Evolutionary conservation across 2,113 vertebrate genomes (phyloP), one percentile per base, ranked within the genome.

Genomic region (Colaptes auratus): DNA sequence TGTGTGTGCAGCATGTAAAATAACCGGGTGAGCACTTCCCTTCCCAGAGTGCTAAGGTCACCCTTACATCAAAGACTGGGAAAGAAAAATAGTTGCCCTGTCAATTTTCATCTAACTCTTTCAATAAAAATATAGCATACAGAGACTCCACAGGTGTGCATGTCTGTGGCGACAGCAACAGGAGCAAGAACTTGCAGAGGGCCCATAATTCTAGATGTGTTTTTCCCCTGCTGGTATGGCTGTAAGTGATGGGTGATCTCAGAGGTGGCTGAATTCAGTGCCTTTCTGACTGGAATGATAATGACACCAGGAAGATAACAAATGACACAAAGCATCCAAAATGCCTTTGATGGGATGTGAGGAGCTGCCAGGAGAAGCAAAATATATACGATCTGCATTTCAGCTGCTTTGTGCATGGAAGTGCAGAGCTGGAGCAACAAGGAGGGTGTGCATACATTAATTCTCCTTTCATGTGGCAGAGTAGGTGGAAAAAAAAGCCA

Each of bases 251-350:
- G 25, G 16, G 42, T 59, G 69, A 91, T 50, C 85, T 85, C 55
- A 20, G 76, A 89, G 35, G 44, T 69, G 50, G 44, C 46, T 90
- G 87, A 90, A 90, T 66, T 67, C 55, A 48, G 55, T n/a, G 82
- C 69, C 61, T 88, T 83, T 83, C 75, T 96, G 87, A 91, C 88
- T 91, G 65, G 93, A 96, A 95, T 93, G 69, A 74, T 91, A 91
- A 95, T 81, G 85, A 69, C 87, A 83, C 50, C 36, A 78, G 53
- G 65, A 85, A 74, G 94, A 88, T 91, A 92, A 77, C 56, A 86
- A 77, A 82, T 0, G 5, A 89, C 75, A 64, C 65, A 79, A 88
- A 89, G 89, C 52, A 56, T 75, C 61, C 85, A 77, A 91, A 93
- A 88, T 58, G 48, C 65, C 67, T 88, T 88, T 91, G 69, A 58